A percentile compares a stretch with the other conserved stretches of the same genome.
phyloP scores from a whole-genome alignment of 1,140 invertebrate genomes.

The Oscheius sp. region DNA sequence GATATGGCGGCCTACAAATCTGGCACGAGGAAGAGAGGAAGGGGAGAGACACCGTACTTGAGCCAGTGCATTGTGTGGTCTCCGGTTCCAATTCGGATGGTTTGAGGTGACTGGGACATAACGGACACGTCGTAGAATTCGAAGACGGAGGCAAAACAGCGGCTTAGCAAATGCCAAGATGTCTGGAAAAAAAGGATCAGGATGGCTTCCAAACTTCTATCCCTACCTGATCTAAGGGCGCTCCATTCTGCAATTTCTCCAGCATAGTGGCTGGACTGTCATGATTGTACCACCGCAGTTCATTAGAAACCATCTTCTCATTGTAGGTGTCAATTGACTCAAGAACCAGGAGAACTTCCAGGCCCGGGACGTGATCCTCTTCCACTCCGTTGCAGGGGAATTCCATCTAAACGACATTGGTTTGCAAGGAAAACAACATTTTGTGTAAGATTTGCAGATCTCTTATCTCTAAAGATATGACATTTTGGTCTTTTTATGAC shows the following conservation, averaged over 20 bases:
- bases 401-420: constrained; percentile 14
- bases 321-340: constrained; percentile 16
- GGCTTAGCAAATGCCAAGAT: constrained; percentile 9
- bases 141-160: constrained; percentile 4
- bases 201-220: background rate
- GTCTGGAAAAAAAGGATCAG: constrained; percentile 10
- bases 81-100: background rate
- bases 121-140: constrained; percentile 17
- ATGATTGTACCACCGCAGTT: constrained; percentile 10
- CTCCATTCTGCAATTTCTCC: constrained; percentile 3
- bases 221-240: background rate
- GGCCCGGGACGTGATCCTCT: constrained; percentile 3
- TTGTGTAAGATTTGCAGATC: too few species aligned
- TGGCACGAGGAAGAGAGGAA: constrained; percentile 27
- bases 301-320: background rate
- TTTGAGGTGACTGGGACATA: constrained; percentile 12
- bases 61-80: constrained; percentile 8
- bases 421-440: background rate
- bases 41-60: constrained; percentile 4
- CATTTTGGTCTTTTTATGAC: too few species aligned
- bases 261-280: constrained; percentile 9
- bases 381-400: constrained; percentile 2
- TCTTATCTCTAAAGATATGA: too few species aligned
- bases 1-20: background rate
- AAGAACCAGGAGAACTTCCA: constrained; percentile 7